phyloP scores from a whole-genome alignment of 1,140 invertebrate genomes.

The Harlomillsia oculata region DNA sequence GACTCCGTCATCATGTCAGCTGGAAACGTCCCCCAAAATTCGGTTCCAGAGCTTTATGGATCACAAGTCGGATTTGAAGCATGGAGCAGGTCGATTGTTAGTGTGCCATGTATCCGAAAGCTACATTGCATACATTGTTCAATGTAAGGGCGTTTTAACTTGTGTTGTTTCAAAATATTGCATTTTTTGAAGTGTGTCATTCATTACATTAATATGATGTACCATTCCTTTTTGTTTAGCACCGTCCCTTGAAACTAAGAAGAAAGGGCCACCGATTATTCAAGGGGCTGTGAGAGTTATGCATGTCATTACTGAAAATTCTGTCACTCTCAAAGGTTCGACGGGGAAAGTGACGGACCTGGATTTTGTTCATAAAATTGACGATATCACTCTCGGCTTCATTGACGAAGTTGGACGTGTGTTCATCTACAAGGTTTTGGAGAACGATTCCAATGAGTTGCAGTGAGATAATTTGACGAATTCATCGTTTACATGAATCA shows the following conservation, averaged over 20 bases:
- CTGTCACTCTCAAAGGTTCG: constrained; percentile 76
- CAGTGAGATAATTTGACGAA: too few relatives aligned
- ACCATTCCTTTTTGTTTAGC: too few relatives aligned
- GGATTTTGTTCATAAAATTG: constrained; percentile 70
- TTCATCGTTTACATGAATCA: too few relatives aligned
- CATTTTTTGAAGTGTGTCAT: too few relatives aligned
- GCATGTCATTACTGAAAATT: constrained; percentile 58
- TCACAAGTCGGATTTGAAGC: constrained; percentile 78
- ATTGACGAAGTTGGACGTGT: constrained; percentile 74
- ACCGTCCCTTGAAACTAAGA: too few relatives aligned
- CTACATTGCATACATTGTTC: constrained; percentile 80
- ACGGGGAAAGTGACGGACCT: constrained; percentile 74
- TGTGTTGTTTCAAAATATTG: too few relatives aligned
- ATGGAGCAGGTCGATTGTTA: constrained; percentile 75
- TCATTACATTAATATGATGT: too few relatives aligned
- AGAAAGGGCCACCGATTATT: too few relatives aligned
- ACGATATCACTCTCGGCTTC: constrained; percentile 67
- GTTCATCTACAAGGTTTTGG: constrained; percentile 68
- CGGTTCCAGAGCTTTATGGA: constrained; percentile 84
- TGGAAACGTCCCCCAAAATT: too few relatives aligned
- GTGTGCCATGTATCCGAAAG: constrained; percentile 75
- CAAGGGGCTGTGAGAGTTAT: constrained; percentile 72
- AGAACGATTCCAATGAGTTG: too few relatives aligned
- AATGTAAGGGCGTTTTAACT: constrained; percentile 53
- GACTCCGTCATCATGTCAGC: too few relatives aligned